A percentile compares a stretch with the other conserved stretches of the same genome.
Evolutionary conservation across 1,140 invertebrate species (phyloP).

Genomic region (Diploscapter pachys): DNA sequence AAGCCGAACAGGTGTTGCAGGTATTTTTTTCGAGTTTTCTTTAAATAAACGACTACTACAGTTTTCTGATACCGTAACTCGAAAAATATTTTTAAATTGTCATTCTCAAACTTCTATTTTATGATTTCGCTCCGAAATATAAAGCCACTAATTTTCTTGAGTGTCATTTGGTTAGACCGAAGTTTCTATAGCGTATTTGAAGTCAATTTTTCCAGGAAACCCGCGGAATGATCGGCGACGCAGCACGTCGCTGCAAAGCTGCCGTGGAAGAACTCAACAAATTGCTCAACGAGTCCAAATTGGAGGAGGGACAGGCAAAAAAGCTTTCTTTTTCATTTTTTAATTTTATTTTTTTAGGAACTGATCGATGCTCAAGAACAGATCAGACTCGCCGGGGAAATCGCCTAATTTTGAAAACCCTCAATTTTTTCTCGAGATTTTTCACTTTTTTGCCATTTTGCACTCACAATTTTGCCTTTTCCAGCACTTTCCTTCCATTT

Average conservation of each 20-base stretch:
- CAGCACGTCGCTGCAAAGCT: constrained; percentile 5
- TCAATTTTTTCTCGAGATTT: not conserved
- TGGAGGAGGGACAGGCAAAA: constrained; percentile 4
- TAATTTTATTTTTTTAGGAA: not conserved
- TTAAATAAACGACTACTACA: not conserved
- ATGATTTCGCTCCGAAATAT: not conserved
- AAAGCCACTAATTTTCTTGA: not conserved
- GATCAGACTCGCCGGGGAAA: not conserved
- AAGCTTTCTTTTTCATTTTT: too few relatives aligned
- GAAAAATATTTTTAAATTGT: not conserved
- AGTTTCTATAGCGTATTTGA: not conserved
- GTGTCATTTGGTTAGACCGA: not conserved
- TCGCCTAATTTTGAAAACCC: not conserved
- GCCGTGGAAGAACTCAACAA: constrained; percentile 11
- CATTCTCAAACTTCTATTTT: not conserved
- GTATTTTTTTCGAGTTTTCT: not conserved
- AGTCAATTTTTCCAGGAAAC: constrained; percentile 6
- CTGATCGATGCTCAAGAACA: constrained; percentile 14
- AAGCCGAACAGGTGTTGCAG: constrained; percentile 16
- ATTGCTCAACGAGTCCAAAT: not conserved
- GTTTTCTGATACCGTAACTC: not conserved
- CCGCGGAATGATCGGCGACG: constrained; percentile 15
- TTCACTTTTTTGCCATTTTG: not conserved
- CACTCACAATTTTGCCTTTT: constrained; percentile 4
- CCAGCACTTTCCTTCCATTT: not conserved